These are phyloP conservation scores for Micropoecilia bifurca DNA, from an alignment of 2,797 vertebrate genomes.

Conservation along the genomic window DNA sequence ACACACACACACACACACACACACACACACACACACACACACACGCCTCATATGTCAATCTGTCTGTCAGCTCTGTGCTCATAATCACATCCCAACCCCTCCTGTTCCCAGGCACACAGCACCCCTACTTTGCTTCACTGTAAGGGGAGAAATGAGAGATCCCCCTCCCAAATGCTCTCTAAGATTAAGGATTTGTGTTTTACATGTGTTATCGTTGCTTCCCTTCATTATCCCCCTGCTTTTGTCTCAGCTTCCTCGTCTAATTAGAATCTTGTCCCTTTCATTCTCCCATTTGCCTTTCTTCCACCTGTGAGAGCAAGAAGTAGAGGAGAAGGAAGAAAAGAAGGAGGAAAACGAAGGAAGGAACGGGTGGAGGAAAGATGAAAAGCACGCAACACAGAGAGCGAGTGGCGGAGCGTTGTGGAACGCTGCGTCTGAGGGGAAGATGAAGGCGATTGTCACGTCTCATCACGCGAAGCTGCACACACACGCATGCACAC, in stretches of 20 bases:
- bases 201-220: slow-evolving; percentile 79
- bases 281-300: slow-evolving; percentile 72
- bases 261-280: slow-evolving; percentile 80
- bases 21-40: too few species aligned
- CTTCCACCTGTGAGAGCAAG: slow-evolving; percentile 78
- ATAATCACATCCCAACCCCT: slow-evolving; percentile 75
- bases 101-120: slow-evolving; percentile 59
- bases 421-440: slow-evolving; percentile 77
- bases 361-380: slow-evolving; percentile 64
- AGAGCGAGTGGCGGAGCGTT: slow-evolving; percentile 71
- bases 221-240: slow-evolving; percentile 74
- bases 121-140: slow-evolving; percentile 64
- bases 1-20: too few species aligned
- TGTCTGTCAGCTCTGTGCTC: slow-evolving; percentile 72
- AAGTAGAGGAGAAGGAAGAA: slow-evolving; percentile 41
- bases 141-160: slow-evolving; percentile 65
- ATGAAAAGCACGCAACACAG: slow-evolving; percentile 74
- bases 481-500: slow-evolving; percentile 41
- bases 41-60: slow-evolving; percentile 37
- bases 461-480: slow-evolving; percentile 72
- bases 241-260: slow-evolving; percentile 77
- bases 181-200: slow-evolving; percentile 82
- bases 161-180: slow-evolving; percentile 75
- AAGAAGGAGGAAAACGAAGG: slow-evolving; percentile 42
- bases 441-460: slow-evolving; percentile 83